These are phyloP conservation scores for Rhodeus uyekii DNA, from an alignment of 2,797 vertebrate species.

Conservation along the genomic window DNA sequence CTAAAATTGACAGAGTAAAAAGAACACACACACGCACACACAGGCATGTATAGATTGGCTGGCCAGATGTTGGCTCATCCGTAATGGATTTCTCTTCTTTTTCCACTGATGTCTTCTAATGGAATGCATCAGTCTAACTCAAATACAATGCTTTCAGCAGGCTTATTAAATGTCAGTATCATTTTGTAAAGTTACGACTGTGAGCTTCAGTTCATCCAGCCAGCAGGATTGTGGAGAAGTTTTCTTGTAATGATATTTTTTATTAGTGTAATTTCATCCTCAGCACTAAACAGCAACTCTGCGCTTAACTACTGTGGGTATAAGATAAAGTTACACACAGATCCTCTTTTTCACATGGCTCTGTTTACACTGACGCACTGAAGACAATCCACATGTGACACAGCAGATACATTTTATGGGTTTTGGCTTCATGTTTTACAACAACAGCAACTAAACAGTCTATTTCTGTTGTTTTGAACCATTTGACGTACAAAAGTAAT, in stretches of 20 bases:
- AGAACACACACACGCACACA: no score
- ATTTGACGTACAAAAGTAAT: neutral
- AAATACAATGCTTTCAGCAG: slow-evolving; percentile 21
- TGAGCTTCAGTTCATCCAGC: slow-evolving; percentile 34
- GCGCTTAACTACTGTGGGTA: slow-evolving; percentile 27
- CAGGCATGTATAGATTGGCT: no score
- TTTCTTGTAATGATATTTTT: slow-evolving; percentile 38
- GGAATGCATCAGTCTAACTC: slow-evolving; percentile 12
- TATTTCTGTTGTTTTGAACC: slow-evolving; percentile 8
- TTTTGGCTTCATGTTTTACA: slow-evolving; percentile 30
- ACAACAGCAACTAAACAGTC: slow-evolving; percentile 11
- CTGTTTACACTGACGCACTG: slow-evolving; percentile 18
- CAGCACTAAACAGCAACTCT: slow-evolving; percentile 15
- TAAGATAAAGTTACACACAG: slow-evolving; percentile 17
- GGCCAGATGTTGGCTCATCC: neutral
- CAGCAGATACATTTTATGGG: slow-evolving; percentile 11
- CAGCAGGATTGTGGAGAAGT: neutral
- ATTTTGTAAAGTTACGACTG: slow-evolving; percentile 40
- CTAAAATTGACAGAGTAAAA: no score
- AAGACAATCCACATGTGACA: slow-evolving; percentile 10
- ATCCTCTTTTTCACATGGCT: slow-evolving; percentile 15
- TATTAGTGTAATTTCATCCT: slow-evolving; percentile 40
- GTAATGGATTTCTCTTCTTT: slow-evolving; percentile 14
- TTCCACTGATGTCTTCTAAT: neutral
- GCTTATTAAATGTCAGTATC: slow-evolving; percentile 28